Conservation (phyloP, 2,797 vertebrate genomes). For the Parotocinclus haroldoi region DNA sequence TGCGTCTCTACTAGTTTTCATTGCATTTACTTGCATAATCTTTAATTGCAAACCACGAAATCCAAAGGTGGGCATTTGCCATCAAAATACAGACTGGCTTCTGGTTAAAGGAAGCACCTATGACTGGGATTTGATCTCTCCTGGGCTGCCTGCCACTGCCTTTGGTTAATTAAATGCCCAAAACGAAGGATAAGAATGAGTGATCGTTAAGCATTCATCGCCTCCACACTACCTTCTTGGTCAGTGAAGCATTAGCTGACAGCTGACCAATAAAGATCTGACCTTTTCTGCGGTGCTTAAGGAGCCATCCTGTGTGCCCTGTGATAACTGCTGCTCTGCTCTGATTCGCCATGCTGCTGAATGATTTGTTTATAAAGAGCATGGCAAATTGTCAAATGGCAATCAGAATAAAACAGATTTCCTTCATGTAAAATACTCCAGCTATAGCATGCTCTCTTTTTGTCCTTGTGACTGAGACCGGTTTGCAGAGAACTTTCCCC, state of each 20-base stretch:
- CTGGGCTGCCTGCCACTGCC: conserved; percentile 46
- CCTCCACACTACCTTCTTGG: conserved; percentile 18
- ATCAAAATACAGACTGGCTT: not conserved
- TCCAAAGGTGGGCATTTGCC: not conserved
- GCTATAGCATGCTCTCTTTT: not conserved
- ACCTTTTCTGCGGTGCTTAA: conserved; percentile 61
- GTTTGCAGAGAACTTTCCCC: not conserved
- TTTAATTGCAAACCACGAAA: not conserved
- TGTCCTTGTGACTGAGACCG: not conserved
- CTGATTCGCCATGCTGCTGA: conserved; percentile 26
- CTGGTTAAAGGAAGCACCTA: not conserved
- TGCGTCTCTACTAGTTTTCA: too few species aligned
- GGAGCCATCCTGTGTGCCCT: conserved; percentile 49
- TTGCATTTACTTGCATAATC: not conserved
- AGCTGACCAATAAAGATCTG: conserved; percentile 61
- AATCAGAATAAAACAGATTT: conserved; percentile 12
- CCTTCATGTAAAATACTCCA: not conserved
- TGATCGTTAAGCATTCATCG: conserved; percentile 48
- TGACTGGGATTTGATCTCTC: conserved; percentile 42
- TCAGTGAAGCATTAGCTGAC: conserved; percentile 56
- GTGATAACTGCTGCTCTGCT: conserved; percentile 48
- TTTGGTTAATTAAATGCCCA: conserved; percentile 62
- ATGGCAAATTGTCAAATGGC: conserved; percentile 9
- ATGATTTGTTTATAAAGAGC: conserved; percentile 52
- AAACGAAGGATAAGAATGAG: conserved; percentile 46